Conservation (phyloP, 1,140 invertebrate species). For the Octopus sinensis region DNA sequence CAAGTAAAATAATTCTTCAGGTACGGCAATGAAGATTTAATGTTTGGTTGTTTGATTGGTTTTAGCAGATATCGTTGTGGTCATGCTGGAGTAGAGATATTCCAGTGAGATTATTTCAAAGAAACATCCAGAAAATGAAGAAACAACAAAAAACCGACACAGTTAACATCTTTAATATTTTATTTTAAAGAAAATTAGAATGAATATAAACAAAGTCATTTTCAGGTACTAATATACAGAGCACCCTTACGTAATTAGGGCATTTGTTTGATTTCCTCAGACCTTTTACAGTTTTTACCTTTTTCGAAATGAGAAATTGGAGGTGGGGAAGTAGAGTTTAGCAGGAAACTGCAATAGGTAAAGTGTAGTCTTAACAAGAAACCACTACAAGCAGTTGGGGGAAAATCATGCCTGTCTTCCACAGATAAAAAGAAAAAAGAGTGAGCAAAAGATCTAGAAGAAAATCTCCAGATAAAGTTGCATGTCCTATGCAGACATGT, state of each 20-base stretch:
- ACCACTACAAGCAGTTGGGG: conserved; percentile 8
- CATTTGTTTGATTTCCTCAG: conserved; percentile 11
- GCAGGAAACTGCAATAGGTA: conserved; percentile 1
- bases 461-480: no score
- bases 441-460: background rate
- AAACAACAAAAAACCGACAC: conserved; percentile 1
- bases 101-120: no score
- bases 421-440: background rate
- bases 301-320: conserved; percentile 7
- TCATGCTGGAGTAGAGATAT: no score
- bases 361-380: conserved; percentile 2
- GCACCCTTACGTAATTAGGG: background rate
- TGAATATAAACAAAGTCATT: conserved; percentile 17
- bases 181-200: conserved; percentile 18
- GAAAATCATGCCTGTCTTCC: conserved; percentile 9
- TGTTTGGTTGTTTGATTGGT: no score
- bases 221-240: conserved; percentile 14
- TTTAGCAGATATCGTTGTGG: no score
- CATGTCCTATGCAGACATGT: no score
- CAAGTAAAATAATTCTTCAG: no score
- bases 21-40: no score
- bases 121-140: no score
- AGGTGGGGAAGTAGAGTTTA: conserved; percentile 11
- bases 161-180: conserved; percentile 10
- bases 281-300: conserved; percentile 11